Evolutionary conservation across 2,113 vertebrate species (phyloP), one percentile per base, ranked within the genome.

Genomic region (Taurulus bubalis): DNA sequence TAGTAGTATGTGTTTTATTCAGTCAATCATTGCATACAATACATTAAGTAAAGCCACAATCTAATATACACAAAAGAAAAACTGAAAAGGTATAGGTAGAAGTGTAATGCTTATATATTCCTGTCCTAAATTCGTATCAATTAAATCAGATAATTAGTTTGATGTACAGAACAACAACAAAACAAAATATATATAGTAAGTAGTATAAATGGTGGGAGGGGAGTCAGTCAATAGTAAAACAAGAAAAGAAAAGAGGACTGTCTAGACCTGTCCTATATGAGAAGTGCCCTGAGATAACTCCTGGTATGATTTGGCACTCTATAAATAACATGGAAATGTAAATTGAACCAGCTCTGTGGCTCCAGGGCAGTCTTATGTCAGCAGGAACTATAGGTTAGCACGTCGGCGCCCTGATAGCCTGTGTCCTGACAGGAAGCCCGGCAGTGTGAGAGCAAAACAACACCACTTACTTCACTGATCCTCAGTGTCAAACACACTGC

Each of bases 341-440:
- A 30, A 59, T 16, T 16, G 91, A 91, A 77, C 67, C 62, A 26
- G 58, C 75, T 82, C 65, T 28, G 55, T 71, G 60, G 85, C 91
- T 90, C 30, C 18, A 7, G 84, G 91, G 88, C 77, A 32, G 80
- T 77, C 34, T 65, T 77, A 56, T 80, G 82, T 92, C 88, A 88
- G 79, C 80, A 55, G 79, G 66, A 56, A 5, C 55, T 15, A 56
- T 20, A 69, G 72, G 75, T 70, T 80, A 70, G 40, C 79, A 89
- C 8, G 73, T 94, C 93, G 90, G 72, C 88, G 11, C 84, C 72
- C 73, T 30, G 69, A 83, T 90, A 53, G 68, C 59, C 65, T 55
- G 4, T 56, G 86, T 63, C 45, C 64, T 85, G 89, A 90, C 90
- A 89, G 73, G 56, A 51, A 56, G 67, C 53, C 60, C 78, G 71